Conservation (phyloP, 53 echinoderm and acorn worm genomes). For the Patiria pectinifera region DNA sequence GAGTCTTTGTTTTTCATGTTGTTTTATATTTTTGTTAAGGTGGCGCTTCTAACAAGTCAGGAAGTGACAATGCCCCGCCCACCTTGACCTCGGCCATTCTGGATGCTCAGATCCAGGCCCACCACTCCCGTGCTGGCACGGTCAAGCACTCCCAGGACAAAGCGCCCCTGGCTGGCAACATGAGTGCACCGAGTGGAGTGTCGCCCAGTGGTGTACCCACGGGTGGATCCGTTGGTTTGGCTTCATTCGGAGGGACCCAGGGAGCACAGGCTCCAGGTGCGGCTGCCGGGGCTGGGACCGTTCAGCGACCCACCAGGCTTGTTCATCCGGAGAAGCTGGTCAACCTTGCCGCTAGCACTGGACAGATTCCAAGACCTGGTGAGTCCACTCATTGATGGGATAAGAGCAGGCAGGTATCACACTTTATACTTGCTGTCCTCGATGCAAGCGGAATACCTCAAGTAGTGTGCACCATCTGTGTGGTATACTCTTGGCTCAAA, state of each 20-base stretch:
- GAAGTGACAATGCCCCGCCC: conserved; percentile 34
- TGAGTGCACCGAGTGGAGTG: not conserved
- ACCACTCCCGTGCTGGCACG: conserved; percentile 40
- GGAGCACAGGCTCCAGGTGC: conserved; percentile 10
- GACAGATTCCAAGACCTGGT: conserved; percentile 22
- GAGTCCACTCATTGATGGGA: not conserved
- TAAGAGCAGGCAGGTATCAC: not conserved
- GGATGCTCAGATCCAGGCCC: conserved; percentile 51
- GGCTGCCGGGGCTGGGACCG: conserved; percentile 19
- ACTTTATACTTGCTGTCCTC: not conserved
- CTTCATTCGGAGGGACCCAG: not conserved
- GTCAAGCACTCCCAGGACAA: conserved; percentile 42
- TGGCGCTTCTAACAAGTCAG: conserved; percentile 36
- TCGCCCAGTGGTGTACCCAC: not conserved
- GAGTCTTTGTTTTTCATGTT: not conserved
- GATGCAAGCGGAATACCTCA: not conserved
- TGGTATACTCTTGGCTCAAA: too few relatives aligned
- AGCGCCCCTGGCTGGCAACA: not conserved
- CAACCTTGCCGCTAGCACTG: conserved; percentile 51
- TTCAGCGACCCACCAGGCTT: conserved; percentile 72
- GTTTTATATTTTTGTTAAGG: not conserved
- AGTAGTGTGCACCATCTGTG: too few relatives aligned
- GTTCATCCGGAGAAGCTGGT: conserved; percentile 74
- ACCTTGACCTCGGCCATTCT: conserved; percentile 56
- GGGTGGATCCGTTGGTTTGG: not conserved